Conservation (phyloP, 2,797 vertebrate genomes). For the Momotus momota region DNA sequence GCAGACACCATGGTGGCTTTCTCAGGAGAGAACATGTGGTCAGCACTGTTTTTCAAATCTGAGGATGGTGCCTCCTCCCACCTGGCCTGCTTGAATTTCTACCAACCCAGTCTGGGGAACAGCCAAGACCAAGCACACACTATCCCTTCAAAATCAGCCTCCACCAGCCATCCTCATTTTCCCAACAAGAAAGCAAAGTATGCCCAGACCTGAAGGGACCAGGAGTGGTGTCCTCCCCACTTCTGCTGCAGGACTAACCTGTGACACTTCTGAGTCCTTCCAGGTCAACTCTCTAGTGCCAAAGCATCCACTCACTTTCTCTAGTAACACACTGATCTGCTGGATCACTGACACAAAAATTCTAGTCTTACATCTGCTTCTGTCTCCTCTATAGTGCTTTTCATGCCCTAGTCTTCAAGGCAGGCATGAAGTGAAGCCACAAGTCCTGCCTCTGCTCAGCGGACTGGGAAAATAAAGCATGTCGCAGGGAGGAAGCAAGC, state of each 20-base stretch:
- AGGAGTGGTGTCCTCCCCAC: background rate
- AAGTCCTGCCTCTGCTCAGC: background rate
- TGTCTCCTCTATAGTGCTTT: background rate
- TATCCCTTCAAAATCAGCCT: background rate
- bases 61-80: background rate
- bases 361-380: background rate
- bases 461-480: background rate
- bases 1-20: background rate
- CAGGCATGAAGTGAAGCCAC: background rate
- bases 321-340: background rate
- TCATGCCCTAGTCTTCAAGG: background rate
- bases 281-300: background rate
- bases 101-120: background rate
- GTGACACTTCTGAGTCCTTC: rapidly evolving
- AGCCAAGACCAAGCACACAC: background rate
- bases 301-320: background rate
- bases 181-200: background rate
- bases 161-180: background rate
- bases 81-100: background rate
- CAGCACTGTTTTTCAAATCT: background rate
- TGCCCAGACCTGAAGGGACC: background rate
- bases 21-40: background rate
- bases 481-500: background rate
- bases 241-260: background rate
- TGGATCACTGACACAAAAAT: background rate